phyloP scores from a whole-genome alignment of 2,888 invertebrate genomes.

The Allophyes oxyacanthae region DNA sequence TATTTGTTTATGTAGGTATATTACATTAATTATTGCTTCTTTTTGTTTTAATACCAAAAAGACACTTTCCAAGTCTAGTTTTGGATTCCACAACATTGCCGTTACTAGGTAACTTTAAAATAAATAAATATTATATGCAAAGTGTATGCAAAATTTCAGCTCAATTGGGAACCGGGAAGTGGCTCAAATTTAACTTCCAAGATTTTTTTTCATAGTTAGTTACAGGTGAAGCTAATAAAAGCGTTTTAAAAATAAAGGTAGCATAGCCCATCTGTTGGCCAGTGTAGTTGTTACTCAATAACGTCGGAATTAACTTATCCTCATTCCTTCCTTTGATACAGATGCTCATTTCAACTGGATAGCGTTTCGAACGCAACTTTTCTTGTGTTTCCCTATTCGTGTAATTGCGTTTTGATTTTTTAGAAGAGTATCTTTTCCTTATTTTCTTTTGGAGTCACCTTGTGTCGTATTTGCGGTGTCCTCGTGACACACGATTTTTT shows the following conservation, averaged over 20 bases:
- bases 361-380: conserved; percentile 53
- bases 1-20: no score
- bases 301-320: conserved; percentile 60
- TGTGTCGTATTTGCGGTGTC: conserved; percentile 17
- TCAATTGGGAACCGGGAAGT: no score
- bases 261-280: not conserved
- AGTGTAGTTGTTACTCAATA: conserved; percentile 40
- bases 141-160: no score
- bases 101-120: no score
- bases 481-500: not conserved
- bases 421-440: conserved; percentile 28
- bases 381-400: conserved; percentile 43
- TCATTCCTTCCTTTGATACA: conserved; percentile 61
- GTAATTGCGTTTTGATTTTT: conserved; percentile 62
- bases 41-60: no score
- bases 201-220: no score
- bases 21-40: no score
- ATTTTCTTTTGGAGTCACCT: conserved; percentile 31
- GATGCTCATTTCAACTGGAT: conserved; percentile 62
- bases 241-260: not conserved
- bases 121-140: no score
- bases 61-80: no score
- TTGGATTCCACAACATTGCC: no score
- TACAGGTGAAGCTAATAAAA: no score
- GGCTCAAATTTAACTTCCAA: no score